These are phyloP conservation scores for Anas capensis DNA, from an alignment of 2,797 vertebrate species.

Conservation along the genomic window DNA sequence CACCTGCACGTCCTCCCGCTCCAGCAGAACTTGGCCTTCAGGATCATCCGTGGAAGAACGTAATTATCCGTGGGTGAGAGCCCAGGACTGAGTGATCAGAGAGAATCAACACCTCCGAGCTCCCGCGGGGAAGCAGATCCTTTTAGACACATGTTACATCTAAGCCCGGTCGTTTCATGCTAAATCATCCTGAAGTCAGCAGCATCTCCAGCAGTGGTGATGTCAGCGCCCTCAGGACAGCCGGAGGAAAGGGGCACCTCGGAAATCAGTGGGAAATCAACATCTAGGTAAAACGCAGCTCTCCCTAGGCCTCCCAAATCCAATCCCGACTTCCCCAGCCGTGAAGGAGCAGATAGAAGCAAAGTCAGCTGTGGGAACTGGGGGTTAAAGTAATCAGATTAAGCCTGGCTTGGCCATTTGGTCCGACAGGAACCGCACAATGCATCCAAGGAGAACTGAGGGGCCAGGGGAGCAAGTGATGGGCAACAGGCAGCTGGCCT, in stretches of 20 bases:
- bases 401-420: not conserved
- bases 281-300: not conserved
- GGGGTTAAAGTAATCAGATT: not conserved
- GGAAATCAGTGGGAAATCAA: slow-evolving; percentile 10
- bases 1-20: slow-evolving; percentile 37
- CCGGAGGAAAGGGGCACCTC: slow-evolving; percentile 17
- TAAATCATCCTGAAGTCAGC: slow-evolving; percentile 12
- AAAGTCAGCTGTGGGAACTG: fast-evolving
- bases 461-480: not conserved
- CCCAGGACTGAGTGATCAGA: slow-evolving; percentile 50
- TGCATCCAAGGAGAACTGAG: not conserved
- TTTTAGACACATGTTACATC: slow-evolving; percentile 25
- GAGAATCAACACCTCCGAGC: not conserved
- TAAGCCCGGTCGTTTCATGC: not conserved
- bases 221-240: not conserved
- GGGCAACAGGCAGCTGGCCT: not conserved
- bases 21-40: slow-evolving; percentile 51
- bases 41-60: not conserved
- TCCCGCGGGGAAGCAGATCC: slow-evolving; percentile 1
- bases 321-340: not conserved
- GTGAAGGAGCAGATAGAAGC: not conserved
- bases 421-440: not conserved
- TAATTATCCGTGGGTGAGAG: slow-evolving; percentile 36
- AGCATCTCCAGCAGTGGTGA: slow-evolving; percentile 14
- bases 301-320: not conserved